phyloP scores from a whole-genome alignment of 2,888 invertebrate genomes.

The Drosophila formosana region DNA sequence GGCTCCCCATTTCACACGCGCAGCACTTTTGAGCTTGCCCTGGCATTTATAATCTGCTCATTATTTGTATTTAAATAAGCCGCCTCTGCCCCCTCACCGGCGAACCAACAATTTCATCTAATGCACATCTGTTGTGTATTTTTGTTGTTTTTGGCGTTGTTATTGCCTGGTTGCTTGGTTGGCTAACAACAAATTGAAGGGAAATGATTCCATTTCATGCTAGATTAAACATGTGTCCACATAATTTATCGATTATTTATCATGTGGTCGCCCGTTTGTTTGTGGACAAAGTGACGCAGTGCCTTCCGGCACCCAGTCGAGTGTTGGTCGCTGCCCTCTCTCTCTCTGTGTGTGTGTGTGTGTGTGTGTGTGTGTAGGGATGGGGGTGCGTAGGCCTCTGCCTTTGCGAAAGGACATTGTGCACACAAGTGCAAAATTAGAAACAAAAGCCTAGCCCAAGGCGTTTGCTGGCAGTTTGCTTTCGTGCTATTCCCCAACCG shows the following conservation, averaged over 20 bases:
- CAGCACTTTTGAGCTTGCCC: constrained; percentile 19
- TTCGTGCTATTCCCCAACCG: constrained; percentile 25
- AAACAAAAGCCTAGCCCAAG: constrained; percentile 72
- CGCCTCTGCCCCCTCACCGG: background rate
- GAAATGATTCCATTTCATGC: constrained; percentile 85
- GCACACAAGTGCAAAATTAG: constrained; percentile 80
- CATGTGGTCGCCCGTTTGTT: constrained; percentile 72
- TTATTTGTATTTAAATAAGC: constrained; percentile 78
- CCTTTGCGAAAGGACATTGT: constrained; percentile 55
- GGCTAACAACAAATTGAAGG: constrained; percentile 83
- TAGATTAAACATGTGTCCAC: constrained; percentile 84
- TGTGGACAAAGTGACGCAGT: constrained; percentile 68
- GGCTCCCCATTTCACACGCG: background rate
- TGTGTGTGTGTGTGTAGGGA: constrained; percentile 1
- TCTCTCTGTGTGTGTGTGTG: background rate
- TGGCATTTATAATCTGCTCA: constrained; percentile 69
- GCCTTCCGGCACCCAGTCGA: constrained; percentile 45
- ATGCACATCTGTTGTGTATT: constrained; percentile 54
- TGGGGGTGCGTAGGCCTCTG: constrained; percentile 56
- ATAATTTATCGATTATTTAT: constrained; percentile 85
- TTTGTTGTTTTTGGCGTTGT: constrained; percentile 25
- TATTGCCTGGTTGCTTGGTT: constrained; percentile 46
- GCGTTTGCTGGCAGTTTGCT: constrained; percentile 48
- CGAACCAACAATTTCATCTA: constrained; percentile 26
- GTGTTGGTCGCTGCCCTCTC: background rate